Evolutionary conservation across 2,888 invertebrate genomes (phyloP), one percentile per base, ranked within the genome.

Genomic region (Balanococcus diminutus): DNA sequence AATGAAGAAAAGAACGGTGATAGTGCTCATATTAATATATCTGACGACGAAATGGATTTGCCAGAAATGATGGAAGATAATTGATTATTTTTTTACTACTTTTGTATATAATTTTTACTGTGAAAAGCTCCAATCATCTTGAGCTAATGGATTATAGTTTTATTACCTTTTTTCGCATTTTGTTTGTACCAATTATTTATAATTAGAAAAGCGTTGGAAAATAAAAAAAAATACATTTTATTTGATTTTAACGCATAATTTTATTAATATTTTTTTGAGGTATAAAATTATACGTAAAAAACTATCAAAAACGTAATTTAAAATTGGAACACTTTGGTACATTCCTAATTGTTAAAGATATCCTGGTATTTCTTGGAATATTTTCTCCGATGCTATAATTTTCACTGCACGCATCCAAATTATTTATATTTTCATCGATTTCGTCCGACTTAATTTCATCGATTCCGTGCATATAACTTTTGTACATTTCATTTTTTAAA

Each of bases 341-440:
- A 92, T 96, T 94, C 89, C 98, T 92, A 88, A 98, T 96, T 16
- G 98, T 98, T 84, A 98, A 90, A 16, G 98, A 98, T 87, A 98
- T 91, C 89, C 98, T 92, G 6, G 94, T 95, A 11, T 90, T 91
- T 88, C 97, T 91, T 84, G 90, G 88, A 31, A 96, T 88, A 83
- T 89, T 90, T 86, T 93, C 91, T 51, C 93, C 93, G 86, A 91
- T 90, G 22, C 89, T 89, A 90, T 92, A 93, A 84, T 90, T 90
- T 86, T 90, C 89, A 84, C 91, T 91, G 90, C 94, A 95, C 89
- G 92, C 90, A 82, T 92, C 89, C 88, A 95, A 91, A 90, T 96
- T 96, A 36, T 91, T 91, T 88, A 95, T 90, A 46, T 91, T 89
- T 87, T 92, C 91, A 89, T 91, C 91, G 32, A 96, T 89, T 79